Percentiles rank a stretch among this genome's conserved stretches.
These are phyloP conservation scores for Luidia sarsii DNA, from an alignment of 53 echinoderm and acorn worm genomes.

Conservation along the genomic window DNA sequence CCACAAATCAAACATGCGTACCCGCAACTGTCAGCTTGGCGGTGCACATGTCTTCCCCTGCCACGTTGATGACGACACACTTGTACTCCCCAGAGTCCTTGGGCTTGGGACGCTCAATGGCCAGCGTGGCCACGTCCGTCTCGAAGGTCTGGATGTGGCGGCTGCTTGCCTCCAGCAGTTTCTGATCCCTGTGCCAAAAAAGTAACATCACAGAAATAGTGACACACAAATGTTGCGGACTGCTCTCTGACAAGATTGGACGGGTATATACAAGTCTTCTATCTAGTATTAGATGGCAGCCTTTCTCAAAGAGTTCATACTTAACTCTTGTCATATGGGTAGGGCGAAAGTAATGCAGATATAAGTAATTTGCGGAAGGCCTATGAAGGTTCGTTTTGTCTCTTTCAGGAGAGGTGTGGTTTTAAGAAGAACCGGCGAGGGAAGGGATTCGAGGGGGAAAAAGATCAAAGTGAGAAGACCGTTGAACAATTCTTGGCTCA, in stretches of 20 bases:
- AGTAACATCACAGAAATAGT: not conserved
- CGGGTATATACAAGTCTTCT: not conserved
- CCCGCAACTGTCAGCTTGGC: conserved; percentile 49
- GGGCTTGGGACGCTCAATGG: conserved; percentile 63
- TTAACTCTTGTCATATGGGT: no score
- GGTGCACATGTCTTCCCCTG: conserved; percentile 78
- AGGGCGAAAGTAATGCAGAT: no score
- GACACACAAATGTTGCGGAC: not conserved
- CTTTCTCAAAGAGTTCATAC: no score
- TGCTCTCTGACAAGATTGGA: not conserved
- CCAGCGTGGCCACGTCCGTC: conserved; percentile 71
- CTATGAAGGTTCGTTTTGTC: no score
- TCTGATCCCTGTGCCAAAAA: conserved; percentile 61
- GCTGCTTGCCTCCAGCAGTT: conserved; percentile 70
- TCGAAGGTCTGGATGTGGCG: conserved; percentile 69
- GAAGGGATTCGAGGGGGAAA: no score
- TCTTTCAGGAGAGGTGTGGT: no score
- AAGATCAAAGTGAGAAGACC: no score
- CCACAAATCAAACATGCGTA: not conserved
- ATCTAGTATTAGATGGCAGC: not conserved
- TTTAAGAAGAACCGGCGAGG: no score
- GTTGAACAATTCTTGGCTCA: no score
- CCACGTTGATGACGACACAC: conserved; percentile 78
- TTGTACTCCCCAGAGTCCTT: conserved; percentile 81
- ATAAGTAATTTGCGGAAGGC: no score